Percentiles rank a stretch among this genome's conserved stretches.
phyloP scores from a whole-genome alignment of 2,113 vertebrate species.

The Arizona elegans region DNA sequence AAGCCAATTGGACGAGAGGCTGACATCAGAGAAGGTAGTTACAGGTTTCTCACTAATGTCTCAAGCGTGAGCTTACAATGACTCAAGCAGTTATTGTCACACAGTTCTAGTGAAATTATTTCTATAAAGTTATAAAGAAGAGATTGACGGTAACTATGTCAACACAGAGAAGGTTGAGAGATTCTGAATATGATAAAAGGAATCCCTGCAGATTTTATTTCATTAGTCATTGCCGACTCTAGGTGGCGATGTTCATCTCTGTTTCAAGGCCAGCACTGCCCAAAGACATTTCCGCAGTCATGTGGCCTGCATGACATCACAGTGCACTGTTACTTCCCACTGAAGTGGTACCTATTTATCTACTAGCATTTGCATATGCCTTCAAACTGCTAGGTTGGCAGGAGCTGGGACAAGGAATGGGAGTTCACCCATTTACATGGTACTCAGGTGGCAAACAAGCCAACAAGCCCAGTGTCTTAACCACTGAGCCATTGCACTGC shows the following conservation, averaged over 20 bases:
- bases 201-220: no score
- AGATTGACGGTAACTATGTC: not conserved
- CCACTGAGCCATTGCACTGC: not conserved
- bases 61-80: not conserved
- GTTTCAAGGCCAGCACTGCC: no score
- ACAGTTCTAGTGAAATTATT: not conserved
- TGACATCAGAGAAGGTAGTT: not conserved
- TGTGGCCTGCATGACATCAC: not conserved
- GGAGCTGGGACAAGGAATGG: not conserved
- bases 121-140: not conserved
- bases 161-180: not conserved
- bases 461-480: not conserved
- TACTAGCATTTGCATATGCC: not conserved
- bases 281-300: not conserved
- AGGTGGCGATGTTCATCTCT: no score
- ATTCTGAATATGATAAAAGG: no score
- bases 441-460: accelerated
- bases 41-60: not conserved
- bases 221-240: no score
- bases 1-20: not conserved
- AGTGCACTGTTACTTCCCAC: not conserved
- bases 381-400: not conserved
- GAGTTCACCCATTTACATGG: not conserved
- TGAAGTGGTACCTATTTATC: no score
- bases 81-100: not conserved